Conservation (phyloP, 2,797 vertebrate species). For the Cyclura pinguis region DNA sequence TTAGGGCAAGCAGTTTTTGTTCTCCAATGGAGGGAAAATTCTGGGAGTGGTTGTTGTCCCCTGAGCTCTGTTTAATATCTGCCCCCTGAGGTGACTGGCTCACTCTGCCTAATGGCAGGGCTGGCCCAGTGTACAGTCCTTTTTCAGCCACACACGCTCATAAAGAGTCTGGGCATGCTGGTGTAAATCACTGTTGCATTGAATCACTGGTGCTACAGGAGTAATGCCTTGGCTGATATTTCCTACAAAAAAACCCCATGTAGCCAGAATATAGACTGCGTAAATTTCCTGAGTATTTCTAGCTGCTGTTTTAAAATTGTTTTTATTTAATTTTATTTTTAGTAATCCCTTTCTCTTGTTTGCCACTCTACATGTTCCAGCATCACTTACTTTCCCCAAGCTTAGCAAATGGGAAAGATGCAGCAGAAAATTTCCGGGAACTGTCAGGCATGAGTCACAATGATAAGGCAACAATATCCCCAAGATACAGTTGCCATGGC, state of each 20-base stretch:
- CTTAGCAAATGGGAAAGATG: neutral
- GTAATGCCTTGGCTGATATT: neutral
- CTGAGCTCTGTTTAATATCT: too few species aligned
- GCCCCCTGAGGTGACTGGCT: too few species aligned
- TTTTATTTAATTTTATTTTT: too few species aligned
- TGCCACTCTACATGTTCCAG: slow-evolving; percentile 57
- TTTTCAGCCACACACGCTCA: neutral
- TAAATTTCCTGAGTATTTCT: slow-evolving; percentile 67
- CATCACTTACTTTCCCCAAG: slow-evolving; percentile 49
- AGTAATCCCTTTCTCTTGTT: slow-evolving; percentile 62
- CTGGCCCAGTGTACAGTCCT: neutral
- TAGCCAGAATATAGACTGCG: slow-evolving; percentile 51
- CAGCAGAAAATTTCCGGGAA: slow-evolving; percentile 15
- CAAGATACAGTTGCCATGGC: slow-evolving; percentile 69
- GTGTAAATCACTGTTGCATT: neutral
- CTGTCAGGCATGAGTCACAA: slow-evolving; percentile 65
- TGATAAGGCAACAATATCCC: slow-evolving; percentile 62
- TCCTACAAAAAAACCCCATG: slow-evolving; percentile 39
- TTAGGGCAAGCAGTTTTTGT: neutral
- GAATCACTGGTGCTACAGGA: neutral
- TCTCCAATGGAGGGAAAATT: neutral
- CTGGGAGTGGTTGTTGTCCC: neutral
- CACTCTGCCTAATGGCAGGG: too few species aligned
- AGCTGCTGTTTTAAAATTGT: slow-evolving; percentile 41
- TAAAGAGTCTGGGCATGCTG: neutral